A percentile compares a stretch with the other conserved stretches of the same genome.
These are phyloP conservation scores for Chirona hameri DNA, from an alignment of 2,888 invertebrate species.

Conservation along the genomic window DNA sequence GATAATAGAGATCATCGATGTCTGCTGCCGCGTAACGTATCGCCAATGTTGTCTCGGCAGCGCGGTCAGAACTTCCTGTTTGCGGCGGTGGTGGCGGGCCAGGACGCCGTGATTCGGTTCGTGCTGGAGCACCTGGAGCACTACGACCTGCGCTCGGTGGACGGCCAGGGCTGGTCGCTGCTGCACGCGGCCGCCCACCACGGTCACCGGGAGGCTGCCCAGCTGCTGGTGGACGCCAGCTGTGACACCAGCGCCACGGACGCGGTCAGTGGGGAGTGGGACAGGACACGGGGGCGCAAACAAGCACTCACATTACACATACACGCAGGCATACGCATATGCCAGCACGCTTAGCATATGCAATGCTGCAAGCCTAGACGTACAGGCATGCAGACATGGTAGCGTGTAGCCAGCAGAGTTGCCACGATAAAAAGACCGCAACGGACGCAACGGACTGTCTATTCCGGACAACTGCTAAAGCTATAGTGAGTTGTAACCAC, in stretches of 20 bases:
- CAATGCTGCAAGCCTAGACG: no score
- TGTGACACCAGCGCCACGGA: constrained; percentile 65
- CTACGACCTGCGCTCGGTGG: constrained; percentile 57
- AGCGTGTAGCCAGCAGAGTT: no score
- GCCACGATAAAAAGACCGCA: no score
- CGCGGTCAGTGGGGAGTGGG: constrained; percentile 56
- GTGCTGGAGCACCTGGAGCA: constrained; percentile 62
- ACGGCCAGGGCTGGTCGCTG: constrained; percentile 67
- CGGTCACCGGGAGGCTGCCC: constrained; percentile 64
- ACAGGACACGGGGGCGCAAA: neutral
- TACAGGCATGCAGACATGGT: no score
- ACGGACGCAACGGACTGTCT: no score
- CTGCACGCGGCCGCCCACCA: constrained; percentile 71
- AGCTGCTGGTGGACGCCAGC: constrained; percentile 62
- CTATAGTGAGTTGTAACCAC: no score
- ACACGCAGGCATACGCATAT: no score
- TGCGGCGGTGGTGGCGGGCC: constrained; percentile 70
- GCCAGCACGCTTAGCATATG: no score
- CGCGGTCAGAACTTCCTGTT: constrained; percentile 60
- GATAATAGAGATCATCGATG: no score
- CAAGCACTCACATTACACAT: no score
- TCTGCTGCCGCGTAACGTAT: no score
- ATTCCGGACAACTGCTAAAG: no score
- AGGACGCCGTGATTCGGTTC: constrained; percentile 60
- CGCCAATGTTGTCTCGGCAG: neutral